Conservation (phyloP, 1,140 invertebrate genomes). For the Geopemphigus sp. region DNA sequence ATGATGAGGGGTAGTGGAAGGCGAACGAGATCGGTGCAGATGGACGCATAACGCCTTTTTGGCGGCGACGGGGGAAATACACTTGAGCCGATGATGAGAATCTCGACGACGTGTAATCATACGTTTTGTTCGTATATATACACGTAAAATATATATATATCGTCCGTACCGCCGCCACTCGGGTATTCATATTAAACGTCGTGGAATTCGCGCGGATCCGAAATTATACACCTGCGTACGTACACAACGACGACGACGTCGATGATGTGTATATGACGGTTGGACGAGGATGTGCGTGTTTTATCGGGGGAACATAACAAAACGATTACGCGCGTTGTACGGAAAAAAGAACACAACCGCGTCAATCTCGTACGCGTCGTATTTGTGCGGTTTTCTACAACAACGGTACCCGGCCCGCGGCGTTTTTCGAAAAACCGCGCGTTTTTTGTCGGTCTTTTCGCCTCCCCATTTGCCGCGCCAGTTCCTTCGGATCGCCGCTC, state of each 20-base stretch:
- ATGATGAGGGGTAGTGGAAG: too few relatives aligned
- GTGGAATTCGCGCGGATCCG: slow-evolving; percentile 17
- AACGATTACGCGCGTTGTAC: not conserved
- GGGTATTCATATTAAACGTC: slow-evolving; percentile 11
- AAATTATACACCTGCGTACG: slow-evolving; percentile 7
- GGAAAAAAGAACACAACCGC: not conserved
- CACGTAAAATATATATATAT: not conserved
- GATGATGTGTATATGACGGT: too few relatives aligned
- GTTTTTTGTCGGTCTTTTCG: slow-evolving; percentile 9
- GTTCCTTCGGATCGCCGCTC: too few relatives aligned
- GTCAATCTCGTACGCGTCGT: too few relatives aligned
- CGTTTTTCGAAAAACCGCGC: not conserved
- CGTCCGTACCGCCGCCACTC: not conserved
- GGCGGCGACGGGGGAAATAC: not conserved
- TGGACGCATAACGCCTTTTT: not conserved
- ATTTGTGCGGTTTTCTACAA: not conserved
- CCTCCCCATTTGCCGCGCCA: too few relatives aligned
- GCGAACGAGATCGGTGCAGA: not conserved
- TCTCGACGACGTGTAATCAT: not conserved
- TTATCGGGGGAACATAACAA: not conserved
- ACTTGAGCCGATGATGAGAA: not conserved
- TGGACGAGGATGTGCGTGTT: too few relatives aligned
- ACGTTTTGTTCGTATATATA: not conserved
- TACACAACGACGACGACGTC: not conserved
- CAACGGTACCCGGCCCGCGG: not conserved